Conservation (phyloP, 2,888 invertebrate species). For the Polydesmus complanatus region DNA sequence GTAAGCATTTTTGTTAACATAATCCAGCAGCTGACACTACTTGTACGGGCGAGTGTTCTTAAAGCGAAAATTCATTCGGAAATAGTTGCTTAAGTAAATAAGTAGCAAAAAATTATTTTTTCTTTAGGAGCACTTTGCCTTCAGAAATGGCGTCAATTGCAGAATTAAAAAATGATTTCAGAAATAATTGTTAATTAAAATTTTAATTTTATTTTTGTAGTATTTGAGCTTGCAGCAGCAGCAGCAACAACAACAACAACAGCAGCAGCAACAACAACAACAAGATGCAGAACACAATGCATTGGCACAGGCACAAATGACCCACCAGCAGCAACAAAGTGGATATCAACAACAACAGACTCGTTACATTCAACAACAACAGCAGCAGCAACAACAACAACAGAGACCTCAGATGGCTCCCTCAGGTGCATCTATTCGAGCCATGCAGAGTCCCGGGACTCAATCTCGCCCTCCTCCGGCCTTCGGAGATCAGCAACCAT, state of each 20-base stretch:
- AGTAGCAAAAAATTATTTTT: too few relatives aligned
- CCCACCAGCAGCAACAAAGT: constrained; percentile 21
- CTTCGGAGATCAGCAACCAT: constrained; percentile 27
- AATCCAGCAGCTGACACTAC: too few relatives aligned
- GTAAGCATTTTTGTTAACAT: too few relatives aligned
- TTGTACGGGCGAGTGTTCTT: too few relatives aligned
- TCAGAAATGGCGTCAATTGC: constrained; percentile 5
- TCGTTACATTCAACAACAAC: constrained; percentile 21
- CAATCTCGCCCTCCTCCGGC: constrained; percentile 42
- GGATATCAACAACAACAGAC: constrained; percentile 18
- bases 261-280: constrained; percentile 18
- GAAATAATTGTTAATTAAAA: too few relatives aligned
- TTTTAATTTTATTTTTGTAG: too few relatives aligned
- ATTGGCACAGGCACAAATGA: constrained; percentile 20
- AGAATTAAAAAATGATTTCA: too few relatives aligned
- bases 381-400: constrained; percentile 15
- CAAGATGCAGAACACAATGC: constrained; percentile 20
- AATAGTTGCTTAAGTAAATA: too few relatives aligned
- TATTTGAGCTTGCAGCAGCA: constrained; percentile 13
- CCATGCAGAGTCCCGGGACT: constrained; percentile 40
- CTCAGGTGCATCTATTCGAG: constrained; percentile 26
- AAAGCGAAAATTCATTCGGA: too few relatives aligned
- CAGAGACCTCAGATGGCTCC: background rate
- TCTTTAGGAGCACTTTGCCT: background rate
- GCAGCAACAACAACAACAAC: constrained; percentile 13